Evolutionary conservation across 2,113 vertebrate genomes (phyloP).

Genomic region (Corythaeola cristata): DNA sequence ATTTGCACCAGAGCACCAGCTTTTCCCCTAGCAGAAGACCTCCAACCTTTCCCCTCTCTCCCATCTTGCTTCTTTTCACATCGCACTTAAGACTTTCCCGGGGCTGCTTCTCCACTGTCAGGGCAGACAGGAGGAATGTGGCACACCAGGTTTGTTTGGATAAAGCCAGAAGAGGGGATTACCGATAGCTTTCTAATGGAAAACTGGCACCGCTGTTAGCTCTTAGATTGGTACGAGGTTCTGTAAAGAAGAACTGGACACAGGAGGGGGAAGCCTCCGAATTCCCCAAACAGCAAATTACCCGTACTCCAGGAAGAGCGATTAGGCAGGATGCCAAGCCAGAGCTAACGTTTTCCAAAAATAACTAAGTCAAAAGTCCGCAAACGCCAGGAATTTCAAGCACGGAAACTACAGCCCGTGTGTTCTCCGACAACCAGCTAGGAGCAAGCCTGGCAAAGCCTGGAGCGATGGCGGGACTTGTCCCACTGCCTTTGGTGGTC

Average conservation of each 20-base stretch:
- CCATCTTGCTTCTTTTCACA: not conserved
- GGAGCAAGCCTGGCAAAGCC: not conserved
- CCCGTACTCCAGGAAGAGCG: not conserved
- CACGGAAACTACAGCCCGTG: not conserved
- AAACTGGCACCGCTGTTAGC: fast-evolving
- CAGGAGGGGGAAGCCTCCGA: not conserved
- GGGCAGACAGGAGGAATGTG: slow-evolving; percentile 17
- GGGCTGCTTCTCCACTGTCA: not conserved
- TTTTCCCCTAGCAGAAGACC: not conserved
- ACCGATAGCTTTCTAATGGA: not conserved
- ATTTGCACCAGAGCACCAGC: not conserved
- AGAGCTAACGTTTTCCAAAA: not conserved
- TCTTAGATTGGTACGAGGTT: fast-evolving
- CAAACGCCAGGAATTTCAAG: not conserved
- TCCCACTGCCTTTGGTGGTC: not conserved
- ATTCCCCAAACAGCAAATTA: not conserved
- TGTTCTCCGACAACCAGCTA: fast-evolving
- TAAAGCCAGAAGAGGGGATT: not conserved
- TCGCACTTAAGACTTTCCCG: not conserved
- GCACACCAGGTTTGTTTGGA: slow-evolving; percentile 19
- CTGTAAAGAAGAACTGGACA: not conserved
- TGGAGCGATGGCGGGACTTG: fast-evolving
- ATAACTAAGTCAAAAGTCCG: not conserved
- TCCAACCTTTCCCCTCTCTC: not conserved
- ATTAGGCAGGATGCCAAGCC: not conserved